Percentiles rank a stretch among this genome's conserved stretches.
These are phyloP conservation scores for Florisuga fusca DNA, from an alignment of 2,797 vertebrate species.

Conservation along the genomic window DNA sequence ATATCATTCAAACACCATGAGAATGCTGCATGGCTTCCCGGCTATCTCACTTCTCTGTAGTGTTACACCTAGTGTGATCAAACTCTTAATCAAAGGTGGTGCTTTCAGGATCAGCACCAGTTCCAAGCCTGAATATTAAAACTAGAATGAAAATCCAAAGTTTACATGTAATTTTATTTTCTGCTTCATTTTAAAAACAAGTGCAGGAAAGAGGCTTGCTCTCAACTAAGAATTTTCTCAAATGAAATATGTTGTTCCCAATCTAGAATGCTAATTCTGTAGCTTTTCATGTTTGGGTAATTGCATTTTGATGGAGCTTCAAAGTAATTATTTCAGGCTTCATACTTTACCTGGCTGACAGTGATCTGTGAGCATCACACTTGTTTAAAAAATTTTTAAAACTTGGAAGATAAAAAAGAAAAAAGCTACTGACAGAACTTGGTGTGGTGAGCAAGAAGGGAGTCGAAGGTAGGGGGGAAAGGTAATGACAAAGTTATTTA, in stretches of 20 bases:
- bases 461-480: not conserved
- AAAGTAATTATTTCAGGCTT: not conserved
- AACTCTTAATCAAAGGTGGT: not conserved
- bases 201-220: not conserved
- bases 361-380: not conserved
- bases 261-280: not conserved
- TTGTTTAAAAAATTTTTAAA: not conserved
- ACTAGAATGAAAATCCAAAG: not conserved
- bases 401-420: not conserved
- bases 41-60: not conserved
- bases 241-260: not conserved
- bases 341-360: not conserved
- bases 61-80: fast-evolving
- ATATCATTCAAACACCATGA: fast-evolving
- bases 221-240: not conserved
- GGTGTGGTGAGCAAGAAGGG: not conserved
- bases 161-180: fast-evolving
- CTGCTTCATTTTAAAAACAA: not conserved
- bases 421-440: not conserved
- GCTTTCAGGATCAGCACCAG: not conserved
- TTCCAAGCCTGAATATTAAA: not conserved
- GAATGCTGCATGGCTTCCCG: fast-evolving
- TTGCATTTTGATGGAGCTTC: not conserved
- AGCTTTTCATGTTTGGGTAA: not conserved
- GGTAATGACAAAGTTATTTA: not conserved